A percentile compares a stretch with the other conserved stretches of the same genome.
Evolutionary conservation across 2,888 invertebrate species (phyloP).

Genomic region (Ormyrus rosae): DNA sequence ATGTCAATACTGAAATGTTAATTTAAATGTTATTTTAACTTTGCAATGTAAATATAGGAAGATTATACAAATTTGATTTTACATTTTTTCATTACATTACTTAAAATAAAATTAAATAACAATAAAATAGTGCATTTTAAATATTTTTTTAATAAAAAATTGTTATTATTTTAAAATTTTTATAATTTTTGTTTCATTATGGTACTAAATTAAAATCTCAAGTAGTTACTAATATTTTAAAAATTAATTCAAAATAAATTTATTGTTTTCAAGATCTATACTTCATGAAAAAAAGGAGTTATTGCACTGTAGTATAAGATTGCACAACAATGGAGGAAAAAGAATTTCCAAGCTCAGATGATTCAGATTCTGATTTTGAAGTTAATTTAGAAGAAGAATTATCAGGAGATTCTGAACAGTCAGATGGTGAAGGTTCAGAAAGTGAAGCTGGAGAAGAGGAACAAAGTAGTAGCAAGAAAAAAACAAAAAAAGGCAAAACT

Average conservation of each 20-base stretch:
- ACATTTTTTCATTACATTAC: neutral
- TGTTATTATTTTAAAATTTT: no score
- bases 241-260: slow-evolving; percentile 2
- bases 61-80: neutral
- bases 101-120: neutral
- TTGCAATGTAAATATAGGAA: neutral
- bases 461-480: slow-evolving; percentile 8
- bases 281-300: neutral
- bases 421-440: slow-evolving; percentile 60
- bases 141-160: neutral
- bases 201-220: neutral
- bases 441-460: slow-evolving; percentile 12
- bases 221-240: neutral
- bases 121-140: neutral
- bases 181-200: no score
- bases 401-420: slow-evolving; percentile 1
- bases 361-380: slow-evolving; percentile 21
- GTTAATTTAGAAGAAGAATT: neutral
- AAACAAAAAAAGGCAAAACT: slow-evolving; percentile 56
- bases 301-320: neutral
- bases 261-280: neutral
- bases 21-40: no score
- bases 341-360: slow-evolving; percentile 15
- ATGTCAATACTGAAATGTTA: no score
- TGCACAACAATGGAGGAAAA: slow-evolving; percentile 4